Evolutionary conservation across 2,888 invertebrate genomes (phyloP), one percentile per base, ranked within the genome.

Genomic region (Parasteatoda lunata): DNA sequence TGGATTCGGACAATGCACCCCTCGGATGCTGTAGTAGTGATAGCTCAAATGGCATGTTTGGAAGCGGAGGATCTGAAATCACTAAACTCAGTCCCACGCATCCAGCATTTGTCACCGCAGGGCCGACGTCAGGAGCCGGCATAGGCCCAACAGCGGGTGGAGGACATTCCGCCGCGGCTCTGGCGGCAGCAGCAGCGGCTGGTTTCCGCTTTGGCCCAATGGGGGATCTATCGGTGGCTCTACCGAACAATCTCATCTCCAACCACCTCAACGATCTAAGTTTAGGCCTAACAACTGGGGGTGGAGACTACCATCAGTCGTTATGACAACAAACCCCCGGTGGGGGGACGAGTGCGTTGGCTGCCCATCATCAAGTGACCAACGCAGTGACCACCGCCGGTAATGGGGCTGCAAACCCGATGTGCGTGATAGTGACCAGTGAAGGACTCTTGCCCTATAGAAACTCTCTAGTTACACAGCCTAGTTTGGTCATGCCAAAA

Each of bases 351-450:
- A 71, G 72, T 11, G 84, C 77, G 52, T 52, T 77, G 51, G 76
- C 65, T 49, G 59, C 69, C 70, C 82, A 82, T 51, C 82, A 76
- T 5, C 68, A 15, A n/a, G 79, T 76, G 73, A 80, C 80, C 77
- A 77, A 54, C 48, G 49, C 72, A 49, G 78, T 73, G 68, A 75
- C 84, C 75, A 77, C 85, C 66, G 80, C 80, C 70, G 73, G 78
- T 70, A 54, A 49, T 48, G 65, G 13, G 11, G 64, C 66, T 11
- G 68, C 77, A 13, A 87, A 82, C 30, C 86, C 85, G 30, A 87
- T 87, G 86, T 87, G 86, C 80, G 86, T 87, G 72, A 82, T 87
- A 64, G 86, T 87, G 68, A 87, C 86, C 73, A 87, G 86, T 68
- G 86, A 87, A 68, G 86, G 86, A 51, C 77, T 87, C 3, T 54